These are phyloP conservation scores for Aulostomus chinensis DNA, from an alignment of 2,797 vertebrate species.

Conservation along the genomic window DNA sequence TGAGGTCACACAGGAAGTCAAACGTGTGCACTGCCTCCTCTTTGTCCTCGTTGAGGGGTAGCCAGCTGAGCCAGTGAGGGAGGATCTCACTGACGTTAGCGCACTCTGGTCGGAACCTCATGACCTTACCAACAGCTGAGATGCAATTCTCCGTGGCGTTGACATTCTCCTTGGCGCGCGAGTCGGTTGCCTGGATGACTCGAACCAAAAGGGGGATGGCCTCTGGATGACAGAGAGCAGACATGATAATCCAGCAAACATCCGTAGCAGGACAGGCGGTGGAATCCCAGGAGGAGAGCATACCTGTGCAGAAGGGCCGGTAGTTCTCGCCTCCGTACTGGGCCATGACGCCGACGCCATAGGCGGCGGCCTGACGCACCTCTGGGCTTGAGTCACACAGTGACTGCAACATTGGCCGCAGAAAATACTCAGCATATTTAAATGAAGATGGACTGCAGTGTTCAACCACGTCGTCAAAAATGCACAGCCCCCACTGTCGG, in stretches of 20 bases:
- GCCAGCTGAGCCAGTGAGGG: constrained; percentile 98
- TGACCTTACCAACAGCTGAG: constrained; percentile 96
- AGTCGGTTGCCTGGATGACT: constrained; percentile 92
- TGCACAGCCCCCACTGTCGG: constrained; percentile 97
- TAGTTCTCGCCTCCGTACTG: constrained; percentile 95
- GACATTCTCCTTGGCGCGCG: constrained; percentile 94
- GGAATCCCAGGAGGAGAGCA: fast-evolving
- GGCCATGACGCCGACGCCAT: constrained; percentile 96
- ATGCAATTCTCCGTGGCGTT: constrained; percentile 99
- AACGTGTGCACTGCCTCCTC: constrained; percentile 98
- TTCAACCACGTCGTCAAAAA: constrained; percentile 96
- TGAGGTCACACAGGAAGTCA: constrained; percentile 95
- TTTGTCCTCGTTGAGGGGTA: constrained; percentile 98
- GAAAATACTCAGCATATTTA: constrained; percentile 94
- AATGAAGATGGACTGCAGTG: constrained; percentile 98
- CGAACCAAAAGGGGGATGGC: constrained; percentile 92
- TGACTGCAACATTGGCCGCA: constrained; percentile 92
- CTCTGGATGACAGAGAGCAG: constrained; percentile 74
- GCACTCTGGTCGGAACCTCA: constrained; percentile 94
- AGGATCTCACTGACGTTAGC: constrained; percentile 92
- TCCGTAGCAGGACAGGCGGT: neutral
- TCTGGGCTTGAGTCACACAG: constrained; percentile 94
- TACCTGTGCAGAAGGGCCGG: constrained; percentile 94
- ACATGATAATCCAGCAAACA: neutral
- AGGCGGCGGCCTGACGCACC: constrained; percentile 95